Percentiles rank a stretch among this genome's conserved stretches.
Evolutionary conservation across 2,113 vertebrate species (phyloP).

Genomic region (Thalassoma bifasciatum): DNA sequence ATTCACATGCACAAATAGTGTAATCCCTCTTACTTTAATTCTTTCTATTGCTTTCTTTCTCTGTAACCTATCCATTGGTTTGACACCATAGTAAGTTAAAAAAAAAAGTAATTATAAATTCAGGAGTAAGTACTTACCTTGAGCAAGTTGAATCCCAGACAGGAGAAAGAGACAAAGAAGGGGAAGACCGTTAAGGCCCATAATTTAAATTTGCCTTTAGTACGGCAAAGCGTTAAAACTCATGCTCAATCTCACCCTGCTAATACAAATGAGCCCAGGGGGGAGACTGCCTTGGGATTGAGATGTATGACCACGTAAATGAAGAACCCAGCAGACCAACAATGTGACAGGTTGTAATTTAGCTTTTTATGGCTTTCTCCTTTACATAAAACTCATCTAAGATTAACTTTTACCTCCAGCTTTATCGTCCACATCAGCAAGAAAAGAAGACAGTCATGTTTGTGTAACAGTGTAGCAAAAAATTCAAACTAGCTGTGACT

Average conservation of each 20-base stretch:
- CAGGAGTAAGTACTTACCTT: slow-evolving; percentile 63
- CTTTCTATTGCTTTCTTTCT: no score
- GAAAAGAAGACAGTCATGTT: slow-evolving; percentile 34
- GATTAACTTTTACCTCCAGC: slow-evolving; percentile 78
- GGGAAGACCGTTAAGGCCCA: slow-evolving; percentile 60
- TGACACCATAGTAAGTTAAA: background rate
- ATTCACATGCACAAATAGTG: background rate
- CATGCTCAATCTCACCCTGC: slow-evolving; percentile 38
- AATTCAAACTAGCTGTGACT: background rate
- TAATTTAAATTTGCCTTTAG: slow-evolving; percentile 35
- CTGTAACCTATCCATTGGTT: background rate
- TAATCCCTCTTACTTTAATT: background rate
- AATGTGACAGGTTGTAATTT: slow-evolving; percentile 38
- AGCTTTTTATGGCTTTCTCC: slow-evolving; percentile 70
- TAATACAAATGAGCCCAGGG: background rate
- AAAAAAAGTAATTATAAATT: background rate
- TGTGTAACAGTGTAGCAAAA: background rate
- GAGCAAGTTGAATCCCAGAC: slow-evolving; percentile 45
- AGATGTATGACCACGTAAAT: slow-evolving; percentile 17
- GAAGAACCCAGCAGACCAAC: slow-evolving; percentile 21
- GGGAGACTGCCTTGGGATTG: slow-evolving; percentile 10
- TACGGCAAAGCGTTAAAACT: background rate
- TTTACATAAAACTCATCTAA: slow-evolving; percentile 78
- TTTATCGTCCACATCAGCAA: slow-evolving; percentile 72
- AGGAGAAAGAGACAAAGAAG: slow-evolving; percentile 66